phyloP scores from a whole-genome alignment of 2,797 vertebrate species.

The Spinibarbus caldwelli region DNA sequence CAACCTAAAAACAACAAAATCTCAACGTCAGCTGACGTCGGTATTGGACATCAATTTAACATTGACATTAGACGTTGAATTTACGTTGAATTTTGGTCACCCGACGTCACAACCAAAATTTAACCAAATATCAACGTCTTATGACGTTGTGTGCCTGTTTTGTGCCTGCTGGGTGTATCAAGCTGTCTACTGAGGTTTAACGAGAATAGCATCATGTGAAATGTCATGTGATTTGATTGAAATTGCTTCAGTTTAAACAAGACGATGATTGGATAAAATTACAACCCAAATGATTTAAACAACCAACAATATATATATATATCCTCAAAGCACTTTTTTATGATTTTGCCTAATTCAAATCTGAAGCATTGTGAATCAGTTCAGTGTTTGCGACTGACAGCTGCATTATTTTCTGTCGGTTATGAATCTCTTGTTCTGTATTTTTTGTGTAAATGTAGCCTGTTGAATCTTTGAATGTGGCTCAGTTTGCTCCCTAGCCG shows the following conservation, averaged over 20 bases:
- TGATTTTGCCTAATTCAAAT: background rate
- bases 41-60: no score
- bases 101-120: no score
- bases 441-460: background rate
- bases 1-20: no score
- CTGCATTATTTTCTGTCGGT: background rate
- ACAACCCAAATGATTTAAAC: background rate
- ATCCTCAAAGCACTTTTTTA: background rate
- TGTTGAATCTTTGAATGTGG: background rate
- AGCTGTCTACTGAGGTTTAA: background rate
- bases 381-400: background rate
- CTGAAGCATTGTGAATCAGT: background rate
- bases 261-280: background rate
- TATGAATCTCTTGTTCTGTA: background rate
- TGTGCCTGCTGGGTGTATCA: no score
- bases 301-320: no score
- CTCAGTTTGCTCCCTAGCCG: background rate
- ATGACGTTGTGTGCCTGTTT: no score
- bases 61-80: no score
- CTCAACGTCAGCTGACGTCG: no score
- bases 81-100: no score
- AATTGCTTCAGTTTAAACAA: background rate
- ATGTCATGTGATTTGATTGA: background rate
- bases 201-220: background rate
- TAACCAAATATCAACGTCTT: no score